Percentiles rank a stretch among this genome's conserved stretches.
These are phyloP conservation scores for Ceratitis capitata DNA, from an alignment of 1,140 invertebrate species.

Conservation along the genomic window DNA sequence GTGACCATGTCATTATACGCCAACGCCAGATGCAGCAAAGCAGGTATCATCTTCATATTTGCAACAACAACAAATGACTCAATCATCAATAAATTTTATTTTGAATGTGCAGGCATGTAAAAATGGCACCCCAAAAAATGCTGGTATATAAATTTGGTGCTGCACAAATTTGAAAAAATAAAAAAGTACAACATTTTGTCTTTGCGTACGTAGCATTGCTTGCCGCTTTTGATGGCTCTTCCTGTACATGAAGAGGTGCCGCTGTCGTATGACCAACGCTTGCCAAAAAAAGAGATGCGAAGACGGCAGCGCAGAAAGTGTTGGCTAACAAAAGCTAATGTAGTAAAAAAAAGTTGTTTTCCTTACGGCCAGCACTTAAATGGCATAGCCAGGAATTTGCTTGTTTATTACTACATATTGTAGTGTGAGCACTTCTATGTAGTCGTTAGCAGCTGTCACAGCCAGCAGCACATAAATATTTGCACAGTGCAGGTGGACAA, in stretches of 20 bases:
- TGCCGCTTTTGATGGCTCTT: background rate
- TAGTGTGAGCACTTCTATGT: too few species aligned
- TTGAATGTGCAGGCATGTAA: background rate
- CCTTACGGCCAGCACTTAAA: background rate
- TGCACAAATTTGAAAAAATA: background rate
- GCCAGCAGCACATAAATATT: background rate
- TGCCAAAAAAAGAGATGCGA: conserved; percentile 20
- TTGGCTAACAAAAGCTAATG: background rate
- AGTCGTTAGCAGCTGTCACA: background rate
- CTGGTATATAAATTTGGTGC: background rate
- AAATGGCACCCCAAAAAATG: background rate
- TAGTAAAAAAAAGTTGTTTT: background rate
- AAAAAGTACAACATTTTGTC: background rate
- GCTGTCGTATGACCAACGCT: background rate
- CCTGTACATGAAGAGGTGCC: background rate
- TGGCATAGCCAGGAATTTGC: background rate
- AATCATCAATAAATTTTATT: conserved; percentile 1
- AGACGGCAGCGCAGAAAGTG: background rate
- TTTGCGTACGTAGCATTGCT: background rate
- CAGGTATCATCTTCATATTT: background rate
- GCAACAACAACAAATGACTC: background rate
- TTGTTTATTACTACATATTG: background rate
- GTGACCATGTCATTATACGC: background rate
- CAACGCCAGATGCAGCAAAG: background rate
- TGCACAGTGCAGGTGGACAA: conserved; percentile 18